A percentile compares a stretch with the other conserved stretches of the same genome.
These are phyloP conservation scores for Oreonectes daqikongensis DNA, from an alignment of 2,797 vertebrate genomes.

Conservation along the genomic window DNA sequence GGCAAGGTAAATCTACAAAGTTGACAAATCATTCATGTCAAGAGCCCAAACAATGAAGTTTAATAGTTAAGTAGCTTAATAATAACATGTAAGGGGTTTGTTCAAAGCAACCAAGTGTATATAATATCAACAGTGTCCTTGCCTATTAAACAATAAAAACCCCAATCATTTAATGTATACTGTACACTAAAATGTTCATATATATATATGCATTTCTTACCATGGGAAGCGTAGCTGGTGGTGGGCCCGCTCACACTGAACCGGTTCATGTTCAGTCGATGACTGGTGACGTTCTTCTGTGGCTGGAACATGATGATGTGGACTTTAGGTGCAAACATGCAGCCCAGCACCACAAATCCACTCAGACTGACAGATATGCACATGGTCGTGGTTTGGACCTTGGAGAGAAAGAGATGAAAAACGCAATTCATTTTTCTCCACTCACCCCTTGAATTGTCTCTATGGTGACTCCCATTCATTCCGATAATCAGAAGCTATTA, in stretches of 20 bases:
- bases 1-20: too few relatives aligned
- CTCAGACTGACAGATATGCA: constrained; percentile 98
- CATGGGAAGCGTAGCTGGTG: constrained; percentile 89
- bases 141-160: not conserved
- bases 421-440: constrained; percentile 16
- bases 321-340: constrained; percentile 97
- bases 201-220: constrained; percentile 72
- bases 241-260: constrained; percentile 95
- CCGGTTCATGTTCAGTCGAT: constrained; percentile 94
- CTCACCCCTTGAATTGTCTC: constrained; percentile 33
- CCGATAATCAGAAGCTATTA: constrained; percentile 50
- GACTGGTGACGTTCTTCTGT: constrained; percentile 97
- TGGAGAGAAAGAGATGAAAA: constrained; percentile 39
- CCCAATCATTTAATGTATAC: not conserved
- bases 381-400: constrained; percentile 99
- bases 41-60: too few relatives aligned
- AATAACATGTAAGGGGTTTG: too few relatives aligned
- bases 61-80: too few relatives aligned
- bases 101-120: too few relatives aligned
- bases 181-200: not conserved
- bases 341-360: constrained; percentile 96
- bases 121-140: too few relatives aligned
- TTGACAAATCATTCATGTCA: too few relatives aligned
- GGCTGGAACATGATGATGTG: constrained; percentile 99
- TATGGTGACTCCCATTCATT: constrained; percentile 41